Base-by-base conservation (phyloP, 64 coral and sea anemone genomes). In the Cladopsammia gracilis region DNA sequence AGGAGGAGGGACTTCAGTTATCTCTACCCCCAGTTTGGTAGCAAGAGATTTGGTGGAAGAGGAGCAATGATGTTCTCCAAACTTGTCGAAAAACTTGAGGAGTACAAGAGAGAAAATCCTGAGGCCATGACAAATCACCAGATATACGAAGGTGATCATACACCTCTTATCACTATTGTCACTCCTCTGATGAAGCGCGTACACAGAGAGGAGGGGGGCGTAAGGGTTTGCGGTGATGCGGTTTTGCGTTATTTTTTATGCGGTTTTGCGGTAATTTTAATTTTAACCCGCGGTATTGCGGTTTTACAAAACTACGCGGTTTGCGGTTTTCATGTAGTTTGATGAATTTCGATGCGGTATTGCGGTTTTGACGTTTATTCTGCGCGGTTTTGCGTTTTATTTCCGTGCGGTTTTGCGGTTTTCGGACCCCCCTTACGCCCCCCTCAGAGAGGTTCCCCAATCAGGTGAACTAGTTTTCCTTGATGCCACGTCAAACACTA, bases 381-480 rank as follows among this genome's bases (percentile, higher is more conserved):
- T n/a, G n/a, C n/a, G n/a, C n/a, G n/a, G n/a, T n/a, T n/a, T n/a
- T n/a, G n/a, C n/a, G n/a, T n/a, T n/a, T n/a, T n/a, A n/a, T n/a
- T n/a, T n/a, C n/a, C n/a, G n/a, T n/a, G n/a, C n/a, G n/a, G n/a
- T n/a, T n/a, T n/a, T n/a, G n/a, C n/a, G n/a, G n/a, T n/a, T n/a
- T n/a, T n/a, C n/a, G n/a, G n/a, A n/a, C n/a, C n/a, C n/a, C n/a
- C n/a, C n/a, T n/a, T n/a, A n/a, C n/a, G n/a, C n/a, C n/a, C n/a
- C n/a, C n/a, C n/a, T n/a, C 70, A 75, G 66, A 70, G 66, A 89
- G 44, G 58, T 89, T 43, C 72, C 12, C 22, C 92, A 94, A 58
- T 73, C 43, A 44, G 92, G 86, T 49, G 92, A 94, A 82, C 62
- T 89, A 42, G 76, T 94, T 53, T 94, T 94, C 79, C 25, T 89